Percentiles rank a stretch among this genome's conserved stretches.
Evolutionary conservation across 2,113 vertebrate species (phyloP).

Genomic region (Apeltes quadracus): DNA sequence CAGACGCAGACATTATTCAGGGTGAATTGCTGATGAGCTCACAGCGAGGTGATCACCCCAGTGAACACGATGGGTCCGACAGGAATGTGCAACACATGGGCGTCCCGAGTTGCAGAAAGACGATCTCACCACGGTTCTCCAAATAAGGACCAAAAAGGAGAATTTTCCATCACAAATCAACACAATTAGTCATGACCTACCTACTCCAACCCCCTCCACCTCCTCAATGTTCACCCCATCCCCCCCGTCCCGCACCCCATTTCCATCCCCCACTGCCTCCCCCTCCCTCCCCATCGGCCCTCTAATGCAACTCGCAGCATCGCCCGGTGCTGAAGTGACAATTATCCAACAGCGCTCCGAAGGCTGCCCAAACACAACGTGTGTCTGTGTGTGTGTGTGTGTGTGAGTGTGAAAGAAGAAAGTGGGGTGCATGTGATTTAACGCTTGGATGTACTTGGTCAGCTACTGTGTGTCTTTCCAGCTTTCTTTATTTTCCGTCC

Average conservation of each 20-base stretch:
- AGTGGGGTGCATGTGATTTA: constrained; percentile 39
- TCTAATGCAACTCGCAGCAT: constrained; percentile 62
- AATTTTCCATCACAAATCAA: constrained; percentile 33
- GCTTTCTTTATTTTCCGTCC: constrained; percentile 22
- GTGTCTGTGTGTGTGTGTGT: constrained; percentile 32
- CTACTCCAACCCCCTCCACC: constrained; percentile 33
- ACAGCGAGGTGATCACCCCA: constrained; percentile 34
- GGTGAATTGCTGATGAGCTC: constrained; percentile 70
- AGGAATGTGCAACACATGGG: constrained; percentile 20
- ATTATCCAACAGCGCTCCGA: constrained; percentile 68
- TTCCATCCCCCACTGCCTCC: constrained; percentile 46
- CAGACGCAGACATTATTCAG: constrained; percentile 62
- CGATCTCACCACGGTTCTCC: not conserved
- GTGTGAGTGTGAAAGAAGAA: constrained; percentile 24
- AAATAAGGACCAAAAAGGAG: not conserved
- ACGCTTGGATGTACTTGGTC: constrained; percentile 24
- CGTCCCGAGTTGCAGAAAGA: constrained; percentile 15
- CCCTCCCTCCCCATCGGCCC: constrained; percentile 29
- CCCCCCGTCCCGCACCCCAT: constrained; percentile 47
- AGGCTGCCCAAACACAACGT: constrained; percentile 60
- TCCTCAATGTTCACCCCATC: constrained; percentile 52
- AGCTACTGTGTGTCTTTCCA: constrained; percentile 16
- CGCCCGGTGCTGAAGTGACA: constrained; percentile 71
- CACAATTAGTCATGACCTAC: constrained; percentile 41
- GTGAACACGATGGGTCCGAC: not conserved